Evolutionary conservation across 2,888 invertebrate species (phyloP), one percentile per base, ranked within the genome.

Genomic region (Erannis defoliaria): DNA sequence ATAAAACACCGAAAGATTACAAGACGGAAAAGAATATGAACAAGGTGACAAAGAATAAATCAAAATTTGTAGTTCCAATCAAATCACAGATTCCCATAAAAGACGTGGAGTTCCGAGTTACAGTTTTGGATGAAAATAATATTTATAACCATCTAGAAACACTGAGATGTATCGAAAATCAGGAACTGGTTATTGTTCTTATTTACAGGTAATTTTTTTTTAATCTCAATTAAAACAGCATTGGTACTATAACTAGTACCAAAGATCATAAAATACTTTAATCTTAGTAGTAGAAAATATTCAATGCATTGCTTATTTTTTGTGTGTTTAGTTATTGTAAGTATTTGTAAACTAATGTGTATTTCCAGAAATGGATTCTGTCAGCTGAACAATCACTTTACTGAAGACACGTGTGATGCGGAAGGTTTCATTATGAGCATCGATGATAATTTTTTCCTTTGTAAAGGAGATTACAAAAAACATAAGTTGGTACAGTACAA

Each of bases 321-420:
- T n/a, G n/a, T n/a, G n/a, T 46, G 31, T 46, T 31, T 21, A 23
- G 5, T 23, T 23, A n/a, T n/a, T n/a, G n/a, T n/a, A n/a, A n/a
- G n/a, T 23, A 23, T 23, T 23, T 23, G 23, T 23, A 37, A 45
- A 19, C 63, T 45, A 21, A n/a, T n/a, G n/a, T n/a, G n/a, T 35
- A 40, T 67, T 80, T 73, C 8, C 75, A 93, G 92, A 53, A 89
- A 91, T 67, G 89, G 87, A 14, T 90, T 82, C 71, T 83, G 80
- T 65, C 91, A 93, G 67, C 73, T 92, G 14, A 90, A 89, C 65
- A 71, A 70, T 23, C 84, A 84, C 1, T 75, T 83, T 63, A 84
- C 84, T 4, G 87, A 86, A 60, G 82, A 79, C 10, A 46, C 64
- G 5, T 85, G 88, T 51, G 50, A 68, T n/a, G 72, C 85, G n/a